These are phyloP conservation scores for Caenorhabditis sinica DNA, from an alignment of 2,888 invertebrate species.

Conservation along the genomic window DNA sequence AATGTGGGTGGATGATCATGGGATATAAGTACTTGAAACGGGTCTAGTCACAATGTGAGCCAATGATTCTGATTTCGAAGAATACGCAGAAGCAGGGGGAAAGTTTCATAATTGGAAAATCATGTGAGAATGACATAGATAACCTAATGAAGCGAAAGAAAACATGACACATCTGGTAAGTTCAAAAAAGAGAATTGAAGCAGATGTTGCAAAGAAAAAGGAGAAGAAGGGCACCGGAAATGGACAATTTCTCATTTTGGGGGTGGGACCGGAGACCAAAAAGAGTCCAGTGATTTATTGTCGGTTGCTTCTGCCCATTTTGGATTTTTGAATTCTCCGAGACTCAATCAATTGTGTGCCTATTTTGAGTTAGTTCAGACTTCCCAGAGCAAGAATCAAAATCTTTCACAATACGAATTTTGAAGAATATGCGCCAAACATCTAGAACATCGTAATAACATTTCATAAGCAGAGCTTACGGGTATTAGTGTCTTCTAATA, in stretches of 20 bases:
- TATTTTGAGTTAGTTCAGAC: constrained; percentile 1
- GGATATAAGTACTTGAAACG: constrained; percentile 21
- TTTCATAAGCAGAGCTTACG: background rate
- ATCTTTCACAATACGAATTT: background rate
- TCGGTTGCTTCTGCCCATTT: background rate
- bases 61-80: constrained; percentile 21
- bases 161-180: constrained; percentile 13
- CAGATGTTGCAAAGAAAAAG: constrained; percentile 13
- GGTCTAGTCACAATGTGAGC: constrained; percentile 20
- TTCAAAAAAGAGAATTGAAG: constrained; percentile 8
- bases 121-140: constrained; percentile 46
- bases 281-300: constrained; percentile 35
- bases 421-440: background rate
- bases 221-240: constrained; percentile 33
- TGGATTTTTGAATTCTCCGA: constrained; percentile 5
- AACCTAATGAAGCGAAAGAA: constrained; percentile 48
- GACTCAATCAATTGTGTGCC: constrained; percentile 10
- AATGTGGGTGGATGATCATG: constrained; percentile 42
- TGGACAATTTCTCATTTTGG: constrained; percentile 49
- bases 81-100: too few species aligned
- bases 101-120: constrained; percentile 10
- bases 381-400: background rate
- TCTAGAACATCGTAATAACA: background rate
- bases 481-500: constrained; percentile 4
- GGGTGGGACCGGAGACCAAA: constrained; percentile 2